Evolutionary conservation across 2,888 invertebrate genomes (phyloP), one percentile per base, ranked within the genome.

Genomic region (Carabus problematicus): DNA sequence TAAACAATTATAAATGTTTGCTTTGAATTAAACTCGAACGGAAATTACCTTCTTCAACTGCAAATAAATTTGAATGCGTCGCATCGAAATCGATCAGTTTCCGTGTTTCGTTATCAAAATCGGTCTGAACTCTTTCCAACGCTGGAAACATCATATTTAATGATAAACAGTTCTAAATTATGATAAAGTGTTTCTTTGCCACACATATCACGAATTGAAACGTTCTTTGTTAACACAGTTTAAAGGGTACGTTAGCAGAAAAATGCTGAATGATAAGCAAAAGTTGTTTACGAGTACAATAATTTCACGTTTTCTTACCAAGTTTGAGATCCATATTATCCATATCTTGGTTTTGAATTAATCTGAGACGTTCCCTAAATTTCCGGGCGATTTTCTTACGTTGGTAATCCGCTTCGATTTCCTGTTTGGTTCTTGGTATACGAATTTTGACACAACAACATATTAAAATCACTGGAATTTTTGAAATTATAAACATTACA

Each of bases 391-490:
- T 89, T 80, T 89, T 91, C 76, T 93, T 90, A 16, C 96, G 85
- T 75, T 93, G 90, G 81, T 92, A 95, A 81, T 97, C 95, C 0
- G 95, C 95, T 80, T 96, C 95, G 72, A 97, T 97, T 82, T 97
- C 95, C 81, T 96, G 95, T 80, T 96, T 96, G 0, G 97, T 97
- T 64, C 97, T 86, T 0, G 97, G 97, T 74, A 97, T 92, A 43
- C 97, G 90, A 81, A 95, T 93, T 73, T 93, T 91, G 76, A 95
- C 88, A 78, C 95, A 95, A 79, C 96, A 97, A 80, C 96, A 97
- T 64, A 95, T 83, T 77, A 94, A 88, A 72, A 96, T 89, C 71
- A 92, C 94, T 94, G 78, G 1, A 82, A n/a, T n/a, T n/a, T n/a
- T n/a, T n/a, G n/a, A n/a, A 82, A 52, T 4, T 8, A 12, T 49